Base-by-base conservation (phyloP, 2,113 vertebrate species). In the Tetrao urogallus region DNA sequence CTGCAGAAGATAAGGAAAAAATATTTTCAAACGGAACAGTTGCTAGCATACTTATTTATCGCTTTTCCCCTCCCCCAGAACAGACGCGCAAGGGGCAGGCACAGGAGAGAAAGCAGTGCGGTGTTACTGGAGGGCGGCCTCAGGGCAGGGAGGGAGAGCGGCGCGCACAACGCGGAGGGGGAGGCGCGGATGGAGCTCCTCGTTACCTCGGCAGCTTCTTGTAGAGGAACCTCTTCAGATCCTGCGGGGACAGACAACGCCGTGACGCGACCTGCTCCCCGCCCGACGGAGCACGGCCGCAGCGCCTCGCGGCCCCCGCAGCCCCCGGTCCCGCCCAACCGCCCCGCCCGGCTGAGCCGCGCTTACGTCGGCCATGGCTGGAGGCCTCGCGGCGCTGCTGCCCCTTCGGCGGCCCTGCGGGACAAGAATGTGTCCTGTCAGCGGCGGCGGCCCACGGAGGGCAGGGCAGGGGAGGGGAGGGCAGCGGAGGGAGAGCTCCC, bases 141-240 rank as follows among this genome's bases (percentile, higher is more conserved):
- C 21, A 7, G 47, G 21, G 47, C 21, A 10, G 11, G 10, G 20
- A 10, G 47, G 47, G 47, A 38, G 38, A 48, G 47, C 47, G 11
- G 20, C 20, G 47, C 47, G 13, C 48, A 24, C 48, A 50, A 24
- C 22, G 48, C 48, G 48, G 48, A 25, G 24, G 48, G 48, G 48
- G 48, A 25, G 48, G 13, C 24, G 24, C 18, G 52, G 27, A 25
- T 5, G 17, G 54, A 57, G 30, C 28, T 14, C 14, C 34, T 6
- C 22, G 7, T 21, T 97, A 99, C 99, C 99, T 99, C 64, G 99
- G 98, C 90, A 99, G 89, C 93, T 99, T 99, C 97, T 99, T 99
- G 96, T 99, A 99, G 57, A 99, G 98, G 82, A 98, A 99, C 77
- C 98, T 97, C 96, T 99, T 99, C 91, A 99, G 96, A 89, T 99